Base-by-base conservation (phyloP, 2,888 invertebrate genomes). In the Herminia tarsipennalis region DNA sequence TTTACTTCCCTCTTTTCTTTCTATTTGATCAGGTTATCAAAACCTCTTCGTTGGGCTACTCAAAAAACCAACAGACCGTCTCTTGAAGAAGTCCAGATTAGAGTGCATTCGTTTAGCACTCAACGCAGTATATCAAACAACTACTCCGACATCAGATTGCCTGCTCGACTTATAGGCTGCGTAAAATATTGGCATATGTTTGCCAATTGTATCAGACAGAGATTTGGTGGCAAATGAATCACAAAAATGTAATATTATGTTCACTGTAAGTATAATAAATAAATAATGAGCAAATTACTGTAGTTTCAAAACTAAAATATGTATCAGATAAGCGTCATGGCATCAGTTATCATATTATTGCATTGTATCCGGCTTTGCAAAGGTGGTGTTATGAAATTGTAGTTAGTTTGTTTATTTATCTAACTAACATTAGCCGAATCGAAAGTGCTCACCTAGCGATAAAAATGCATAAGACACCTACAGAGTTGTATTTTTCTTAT, bases 21-120 rank as follows among this genome's bases (percentile, higher is more conserved):
- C 9, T 13, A 5, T 14, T 12, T 16, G 10, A 24, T 9, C 70
- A 89, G 89, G 55, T 73, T 88, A 57, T 73, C 88, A 10, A 89
- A 89, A 62, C 89, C 89, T 1, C 63, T 88, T n/a, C 86, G 89
- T 2, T 89, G 88, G 88, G 86, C 78, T 1, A 76, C 86, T 2
- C 89, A 88, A 54, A 90, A 88, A 66, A 88, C 82, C 0, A 76
- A 66, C 45, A 83, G 81, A 2, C 77, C 88, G 0, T 88, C 90
- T 2, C 57, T 61, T 14, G 89, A 90, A 59, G 89, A 90, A 64
- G 63, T 86, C 1, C 81, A 86, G 64, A 76, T 90, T 48, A 76
- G 83, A 43, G 78, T 87, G 5, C 71, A 88, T 45, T 89, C 89
- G 0, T 90, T 86, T 30, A 88, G 85, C 46, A 50, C 66, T 1